Evolutionary conservation across 2,113 vertebrate genomes (phyloP).

Genomic region (Pungitius pungitius): DNA sequence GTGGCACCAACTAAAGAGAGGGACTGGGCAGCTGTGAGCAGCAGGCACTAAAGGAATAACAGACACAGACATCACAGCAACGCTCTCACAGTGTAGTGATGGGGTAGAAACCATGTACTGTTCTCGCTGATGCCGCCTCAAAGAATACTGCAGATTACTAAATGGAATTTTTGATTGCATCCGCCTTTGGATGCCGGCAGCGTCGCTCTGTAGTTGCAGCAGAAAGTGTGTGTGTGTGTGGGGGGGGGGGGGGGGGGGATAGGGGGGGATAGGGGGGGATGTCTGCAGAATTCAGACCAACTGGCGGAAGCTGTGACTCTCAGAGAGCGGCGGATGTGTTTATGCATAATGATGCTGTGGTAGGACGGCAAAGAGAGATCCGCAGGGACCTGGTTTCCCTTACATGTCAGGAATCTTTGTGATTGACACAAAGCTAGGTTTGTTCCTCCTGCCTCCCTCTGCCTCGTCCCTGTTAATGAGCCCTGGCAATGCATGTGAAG

Average conservation of each 20-base stretch:
- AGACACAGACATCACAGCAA: not conserved
- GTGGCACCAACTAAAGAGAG: not conserved
- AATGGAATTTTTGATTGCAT: conserved; percentile 25
- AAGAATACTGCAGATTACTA: not conserved
- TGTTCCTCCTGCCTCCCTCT: conserved; percentile 42
- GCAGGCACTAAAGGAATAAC: not conserved
- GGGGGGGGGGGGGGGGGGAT: conserved; percentile 6
- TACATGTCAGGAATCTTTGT: conserved; percentile 55
- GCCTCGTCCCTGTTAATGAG: conserved; percentile 53
- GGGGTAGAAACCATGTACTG: not conserved
- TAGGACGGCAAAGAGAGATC: conserved; percentile 29
- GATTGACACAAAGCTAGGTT: conserved; percentile 59
- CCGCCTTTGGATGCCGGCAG: conserved; percentile 36
- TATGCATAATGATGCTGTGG: conserved; percentile 47
- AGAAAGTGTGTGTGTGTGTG: too few species aligned
- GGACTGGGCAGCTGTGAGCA: not conserved
- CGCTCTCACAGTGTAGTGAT: not conserved
- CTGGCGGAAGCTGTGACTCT: conserved; percentile 37
- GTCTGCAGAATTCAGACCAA: conserved; percentile 44
- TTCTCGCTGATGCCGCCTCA: not conserved
- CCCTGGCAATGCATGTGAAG: conserved; percentile 49
- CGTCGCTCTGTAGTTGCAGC: conserved; percentile 25
- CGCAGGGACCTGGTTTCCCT: conserved; percentile 36
- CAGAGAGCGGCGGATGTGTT: conserved; percentile 44
- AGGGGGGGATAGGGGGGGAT: conserved; percentile 6